phyloP scores from a whole-genome alignment of 2,888 invertebrate species.

The Ophion ellenae region DNA sequence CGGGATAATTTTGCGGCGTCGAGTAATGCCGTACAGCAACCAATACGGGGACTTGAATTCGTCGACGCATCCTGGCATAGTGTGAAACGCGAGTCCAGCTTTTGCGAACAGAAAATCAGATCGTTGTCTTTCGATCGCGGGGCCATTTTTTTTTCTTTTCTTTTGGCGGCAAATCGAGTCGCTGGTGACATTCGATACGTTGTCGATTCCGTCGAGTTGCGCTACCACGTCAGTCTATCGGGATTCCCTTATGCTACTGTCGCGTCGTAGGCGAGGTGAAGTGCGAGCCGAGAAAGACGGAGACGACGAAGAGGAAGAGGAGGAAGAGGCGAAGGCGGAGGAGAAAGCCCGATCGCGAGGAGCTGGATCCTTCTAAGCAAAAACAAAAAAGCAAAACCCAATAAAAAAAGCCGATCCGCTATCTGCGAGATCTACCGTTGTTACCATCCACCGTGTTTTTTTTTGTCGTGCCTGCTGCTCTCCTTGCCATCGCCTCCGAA shows the following conservation, averaged over 20 bases:
- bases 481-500: neutral
- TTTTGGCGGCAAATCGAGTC: neutral
- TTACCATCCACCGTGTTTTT: neutral
- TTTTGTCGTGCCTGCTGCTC: conserved; percentile 5
- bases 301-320: conserved; percentile 20
- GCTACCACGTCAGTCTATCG: conserved; percentile 23
- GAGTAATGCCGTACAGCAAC: conserved; percentile 34
- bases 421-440: conserved; percentile 29
- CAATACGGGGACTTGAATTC: neutral
- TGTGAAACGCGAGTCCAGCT: neutral
- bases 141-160: neutral
- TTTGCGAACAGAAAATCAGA: no score
- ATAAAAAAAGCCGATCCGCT: conserved; percentile 10
- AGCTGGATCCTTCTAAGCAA: neutral
- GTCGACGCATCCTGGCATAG: neutral
- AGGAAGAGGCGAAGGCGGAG: conserved; percentile 35
- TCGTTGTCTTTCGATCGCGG: neutral
- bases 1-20: conserved; percentile 5
- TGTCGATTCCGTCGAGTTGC: conserved; percentile 13
- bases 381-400: conserved; percentile 2
- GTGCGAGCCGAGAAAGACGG: conserved; percentile 47
- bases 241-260: conserved; percentile 61
- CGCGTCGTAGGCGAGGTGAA: conserved; percentile 52
- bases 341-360: conserved; percentile 26
- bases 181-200: neutral